A percentile compares a stretch with the other conserved stretches of the same genome.
Conservation (phyloP, 2,888 invertebrate species). For the Tortricodes alternella region DNA sequence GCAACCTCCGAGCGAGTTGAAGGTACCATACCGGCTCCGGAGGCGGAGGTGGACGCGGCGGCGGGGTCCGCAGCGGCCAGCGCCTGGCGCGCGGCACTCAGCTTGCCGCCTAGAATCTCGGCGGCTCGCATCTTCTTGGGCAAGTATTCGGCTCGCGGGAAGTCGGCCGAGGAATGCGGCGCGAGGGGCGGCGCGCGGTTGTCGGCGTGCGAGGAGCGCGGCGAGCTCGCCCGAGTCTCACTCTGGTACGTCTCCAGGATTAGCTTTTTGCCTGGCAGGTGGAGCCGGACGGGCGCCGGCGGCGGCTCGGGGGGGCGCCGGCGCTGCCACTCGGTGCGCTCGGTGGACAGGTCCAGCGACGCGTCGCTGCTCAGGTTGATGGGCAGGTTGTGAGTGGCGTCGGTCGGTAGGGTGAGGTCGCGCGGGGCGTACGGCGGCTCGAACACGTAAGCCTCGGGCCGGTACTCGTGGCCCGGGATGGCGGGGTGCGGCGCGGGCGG, state of each 20-base stretch:
- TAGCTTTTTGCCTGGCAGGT: slow-evolving; percentile 77
- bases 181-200: slow-evolving; percentile 36
- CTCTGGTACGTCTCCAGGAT: slow-evolving; percentile 78
- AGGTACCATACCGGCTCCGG: slow-evolving; percentile 41
- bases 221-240: slow-evolving; percentile 61
- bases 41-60: slow-evolving; percentile 44
- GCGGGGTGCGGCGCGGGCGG: slow-evolving; percentile 44
- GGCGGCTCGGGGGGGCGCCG: slow-evolving; percentile 67
- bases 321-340: slow-evolving; percentile 67
- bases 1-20: slow-evolving; percentile 62
- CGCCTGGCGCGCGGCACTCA: slow-evolving; percentile 56
- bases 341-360: slow-evolving; percentile 69
- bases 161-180: slow-evolving; percentile 45
- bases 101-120: slow-evolving; percentile 74
- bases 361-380: slow-evolving; percentile 79
- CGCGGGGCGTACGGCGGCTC: slow-evolving; percentile 57
- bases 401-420: slow-evolving; percentile 59
- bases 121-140: slow-evolving; percentile 81
- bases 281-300: slow-evolving; percentile 53
- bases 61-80: slow-evolving; percentile 43
- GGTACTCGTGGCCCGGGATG: slow-evolving; percentile 56
- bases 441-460: slow-evolving; percentile 64
- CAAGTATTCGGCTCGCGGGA: slow-evolving; percentile 68
- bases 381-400: slow-evolving; percentile 66
- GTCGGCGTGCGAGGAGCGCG: slow-evolving; percentile 47